Percentiles rank a stretch among this genome's conserved stretches.
phyloP scores from a whole-genome alignment of 2,113 vertebrate species.

The Chaetodon trifascialis region DNA sequence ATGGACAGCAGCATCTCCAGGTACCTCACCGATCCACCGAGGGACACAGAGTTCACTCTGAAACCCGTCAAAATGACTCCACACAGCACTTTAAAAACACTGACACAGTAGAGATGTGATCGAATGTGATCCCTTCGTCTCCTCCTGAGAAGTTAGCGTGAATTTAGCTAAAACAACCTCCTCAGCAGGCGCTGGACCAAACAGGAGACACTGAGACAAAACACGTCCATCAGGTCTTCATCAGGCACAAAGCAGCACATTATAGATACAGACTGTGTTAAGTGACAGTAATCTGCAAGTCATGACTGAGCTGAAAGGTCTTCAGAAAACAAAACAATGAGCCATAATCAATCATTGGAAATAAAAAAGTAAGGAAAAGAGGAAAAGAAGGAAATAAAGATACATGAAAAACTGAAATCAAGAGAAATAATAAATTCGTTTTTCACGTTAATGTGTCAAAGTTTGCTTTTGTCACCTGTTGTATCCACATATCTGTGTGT shows the following conservation, averaged over 20 bases:
- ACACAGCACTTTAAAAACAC: background rate
- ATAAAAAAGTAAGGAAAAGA: background rate
- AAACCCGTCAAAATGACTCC: background rate
- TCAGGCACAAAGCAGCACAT: background rate
- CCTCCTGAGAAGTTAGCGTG: background rate
- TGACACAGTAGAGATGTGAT: too few species aligned
- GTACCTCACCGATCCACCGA: conserved; percentile 81
- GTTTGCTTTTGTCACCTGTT: too few species aligned
- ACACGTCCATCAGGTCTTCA: background rate
- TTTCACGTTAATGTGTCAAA: too few species aligned
- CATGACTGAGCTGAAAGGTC: too few species aligned
- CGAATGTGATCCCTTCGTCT: background rate
- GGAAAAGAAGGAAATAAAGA: background rate
- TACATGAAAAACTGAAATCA: background rate
- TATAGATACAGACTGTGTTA: too few species aligned
- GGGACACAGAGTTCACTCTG: conserved; percentile 7
- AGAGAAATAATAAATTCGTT: background rate
- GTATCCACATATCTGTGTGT: too few species aligned
- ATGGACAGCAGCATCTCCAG: conserved; percentile 99
- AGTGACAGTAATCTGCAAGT: background rate
- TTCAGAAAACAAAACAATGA: background rate
- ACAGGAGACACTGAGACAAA: too few species aligned
- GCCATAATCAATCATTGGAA: background rate
- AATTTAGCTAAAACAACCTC: background rate
- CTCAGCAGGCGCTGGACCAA: too few species aligned